A percentile compares a stretch with the other conserved stretches of the same genome.
Conservation (phyloP, 2,888 invertebrate species). For the Prosapia bicincta region DNA sequence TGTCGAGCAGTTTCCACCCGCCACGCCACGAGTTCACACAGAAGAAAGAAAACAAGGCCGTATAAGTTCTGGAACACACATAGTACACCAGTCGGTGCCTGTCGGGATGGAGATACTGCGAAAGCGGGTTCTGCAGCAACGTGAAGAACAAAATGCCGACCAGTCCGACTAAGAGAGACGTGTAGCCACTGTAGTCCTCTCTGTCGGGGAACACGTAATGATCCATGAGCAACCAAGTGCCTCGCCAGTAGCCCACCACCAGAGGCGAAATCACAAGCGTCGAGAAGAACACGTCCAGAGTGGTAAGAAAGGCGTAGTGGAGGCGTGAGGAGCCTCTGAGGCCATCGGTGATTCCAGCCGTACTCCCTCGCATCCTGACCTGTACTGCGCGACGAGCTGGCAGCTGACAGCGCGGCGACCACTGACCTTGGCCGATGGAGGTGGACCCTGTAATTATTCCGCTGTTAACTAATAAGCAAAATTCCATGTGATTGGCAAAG, state of each 20-base stretch:
- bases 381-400: conserved; percentile 5
- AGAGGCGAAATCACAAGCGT: conserved; percentile 71
- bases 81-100: conserved; percentile 65
- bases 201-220: conserved; percentile 64
- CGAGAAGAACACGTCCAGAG: conserved; percentile 69
- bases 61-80: conserved; percentile 67
- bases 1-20: conserved; percentile 72
- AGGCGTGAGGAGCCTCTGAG: conserved; percentile 54
- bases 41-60: conserved; percentile 68
- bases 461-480: no score
- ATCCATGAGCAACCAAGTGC: conserved; percentile 78
- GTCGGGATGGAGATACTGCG: conserved; percentile 61
- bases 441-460: no score
- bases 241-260: conserved; percentile 83
- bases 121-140: conserved; percentile 61
- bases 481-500: no score
- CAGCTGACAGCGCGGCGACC: conserved; percentile 9
- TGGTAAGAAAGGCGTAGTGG: conserved; percentile 57
- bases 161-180: conserved; percentile 67
- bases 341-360: conserved; percentile 61
- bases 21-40: conserved; percentile 89
- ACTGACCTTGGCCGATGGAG: neutral
- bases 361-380: conserved; percentile 58
- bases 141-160: conserved; percentile 66
- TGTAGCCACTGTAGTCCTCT: conserved; percentile 58